Evolutionary conservation across 2,888 invertebrate species (phyloP).

Genomic region (Periphyllus acericola): DNA sequence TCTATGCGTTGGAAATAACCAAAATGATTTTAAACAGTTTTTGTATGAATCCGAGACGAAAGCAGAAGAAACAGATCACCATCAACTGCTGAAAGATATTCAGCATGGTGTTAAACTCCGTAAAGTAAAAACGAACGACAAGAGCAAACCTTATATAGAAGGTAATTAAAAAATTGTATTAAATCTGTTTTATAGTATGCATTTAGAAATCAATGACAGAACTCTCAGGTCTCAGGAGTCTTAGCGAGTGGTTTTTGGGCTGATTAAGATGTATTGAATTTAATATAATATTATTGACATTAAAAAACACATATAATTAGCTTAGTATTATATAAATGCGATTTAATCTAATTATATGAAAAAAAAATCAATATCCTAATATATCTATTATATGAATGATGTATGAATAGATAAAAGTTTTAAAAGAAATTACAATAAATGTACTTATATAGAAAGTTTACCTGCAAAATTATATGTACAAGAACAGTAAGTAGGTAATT

Average conservation of each 20-base stretch:
- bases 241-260: neutral
- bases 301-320: neutral
- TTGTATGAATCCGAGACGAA: conserved; percentile 88
- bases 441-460: too few species aligned
- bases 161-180: conserved; percentile 68
- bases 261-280: neutral
- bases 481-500: too few species aligned
- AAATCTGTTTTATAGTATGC: neutral
- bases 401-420: too few species aligned
- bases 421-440: too few species aligned
- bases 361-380: neutral
- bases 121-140: conserved; percentile 82
- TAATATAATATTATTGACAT: neutral
- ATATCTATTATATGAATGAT: too few species aligned
- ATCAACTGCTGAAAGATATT: conserved; percentile 83
- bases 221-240: too few species aligned
- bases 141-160: conserved; percentile 84
- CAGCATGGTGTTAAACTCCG: conserved; percentile 80
- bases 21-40: conserved; percentile 71
- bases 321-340: neutral
- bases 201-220: neutral
- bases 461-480: too few species aligned
- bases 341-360: neutral
- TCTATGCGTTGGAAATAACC: neutral
- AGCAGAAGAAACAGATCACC: conserved; percentile 74